Base-by-base conservation (phyloP, 2,888 invertebrate genomes). In the Eupithecia insigniata region DNA sequence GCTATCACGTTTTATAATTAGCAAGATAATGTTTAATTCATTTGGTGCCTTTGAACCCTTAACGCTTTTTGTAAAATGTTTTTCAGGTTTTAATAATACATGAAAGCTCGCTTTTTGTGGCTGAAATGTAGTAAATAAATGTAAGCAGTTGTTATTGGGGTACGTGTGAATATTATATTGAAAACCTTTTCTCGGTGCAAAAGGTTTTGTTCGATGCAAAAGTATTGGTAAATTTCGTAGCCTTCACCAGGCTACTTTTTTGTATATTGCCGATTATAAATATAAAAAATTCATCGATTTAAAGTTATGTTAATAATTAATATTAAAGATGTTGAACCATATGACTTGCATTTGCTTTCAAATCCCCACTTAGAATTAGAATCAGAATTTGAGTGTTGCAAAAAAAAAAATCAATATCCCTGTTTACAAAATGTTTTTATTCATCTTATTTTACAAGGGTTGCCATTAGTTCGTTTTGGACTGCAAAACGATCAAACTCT, bases 61-160 rank as follows among this genome's bases (percentile, higher is more conserved):
- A 58, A 60, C 12, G 58, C 1, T n/a, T 34, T 30, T 6, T 43
- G 61, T 61, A 34, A 62, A 34, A 62, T 62, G 32, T 10, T 30
- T 62, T 62, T 32, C 5, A 22, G n/a, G 32, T 62, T 62, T 61
- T 32, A 62, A 62, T 62, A 62, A 34, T 60, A 62, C 5, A 62
- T 34, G 22, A 51, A 51, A 22, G 6, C 34, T 61, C 32, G 10
- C 34, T n/a, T 32, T 32, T n/a, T 62, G 61, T 34, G 61, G 61
- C 1, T 34, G 12, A 32, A 34, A 34, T 32, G 22, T n/a, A 12
- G 32, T 34, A 14, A 26, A 12, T 55, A 55, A 55, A 55, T 26
- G 12, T 26, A 26, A 55, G 26, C 12, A 26, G 26, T 26, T 55
- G 8, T 55, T 55, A 55, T 55, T 55, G 4, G 26, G 55, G 55